phyloP scores from a whole-genome alignment of 2,888 invertebrate genomes.

The Xestia ashworthii region DNA sequence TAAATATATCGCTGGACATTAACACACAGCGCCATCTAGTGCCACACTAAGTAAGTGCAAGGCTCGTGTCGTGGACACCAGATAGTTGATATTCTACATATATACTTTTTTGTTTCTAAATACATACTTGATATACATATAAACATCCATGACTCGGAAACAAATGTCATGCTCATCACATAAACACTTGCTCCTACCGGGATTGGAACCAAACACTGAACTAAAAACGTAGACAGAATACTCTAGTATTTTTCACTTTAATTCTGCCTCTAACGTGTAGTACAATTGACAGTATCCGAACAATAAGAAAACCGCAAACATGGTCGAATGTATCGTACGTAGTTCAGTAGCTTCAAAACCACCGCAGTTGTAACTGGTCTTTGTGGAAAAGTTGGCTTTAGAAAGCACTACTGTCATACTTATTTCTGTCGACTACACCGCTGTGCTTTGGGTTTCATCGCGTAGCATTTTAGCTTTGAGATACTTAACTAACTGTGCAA shows the following conservation, averaged over 20 bases:
- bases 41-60: no score
- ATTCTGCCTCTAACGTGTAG: background rate
- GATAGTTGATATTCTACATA: no score
- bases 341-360: background rate
- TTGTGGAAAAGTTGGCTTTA: conserved; percentile 1
- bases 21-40: no score
- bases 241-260: background rate
- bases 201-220: no score
- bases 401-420: background rate
- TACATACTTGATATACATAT: no score
- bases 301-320: background rate
- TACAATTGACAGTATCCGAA: background rate
- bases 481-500: background rate
- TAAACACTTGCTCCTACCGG: no score
- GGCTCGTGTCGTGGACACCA: no score
- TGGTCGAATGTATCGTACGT: background rate
- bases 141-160: no score
- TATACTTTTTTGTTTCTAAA: no score
- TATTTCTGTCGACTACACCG: background rate
- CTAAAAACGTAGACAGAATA: background rate
- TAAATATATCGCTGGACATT: no score
- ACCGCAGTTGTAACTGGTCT: conserved; percentile 12
- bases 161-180: no score
- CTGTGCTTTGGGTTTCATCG: background rate
- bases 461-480: background rate